These are phyloP conservation scores for Cephalopholis sonnerati DNA, from an alignment of 2,113 vertebrate species.

Conservation along the genomic window DNA sequence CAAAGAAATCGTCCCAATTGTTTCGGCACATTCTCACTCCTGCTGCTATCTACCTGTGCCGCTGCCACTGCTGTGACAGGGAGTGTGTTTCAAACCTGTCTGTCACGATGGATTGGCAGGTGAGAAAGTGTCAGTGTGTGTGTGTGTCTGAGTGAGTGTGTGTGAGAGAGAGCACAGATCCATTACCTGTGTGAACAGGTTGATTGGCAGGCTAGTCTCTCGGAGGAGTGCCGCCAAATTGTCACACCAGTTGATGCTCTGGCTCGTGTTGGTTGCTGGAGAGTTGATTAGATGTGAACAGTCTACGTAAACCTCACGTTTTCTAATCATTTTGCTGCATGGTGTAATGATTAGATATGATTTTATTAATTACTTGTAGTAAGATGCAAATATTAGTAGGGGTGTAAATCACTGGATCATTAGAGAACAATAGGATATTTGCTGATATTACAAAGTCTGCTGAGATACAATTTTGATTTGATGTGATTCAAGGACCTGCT, in stretches of 20 bases:
- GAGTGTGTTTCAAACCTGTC: constrained; percentile 49
- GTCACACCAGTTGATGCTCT: constrained; percentile 29
- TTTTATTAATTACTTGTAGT: too few relatives aligned
- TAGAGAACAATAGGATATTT: too few relatives aligned
- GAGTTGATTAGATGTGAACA: constrained; percentile 4
- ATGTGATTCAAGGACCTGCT: too few relatives aligned
- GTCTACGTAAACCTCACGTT: background rate
- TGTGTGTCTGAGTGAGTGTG: background rate
- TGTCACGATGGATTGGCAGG: constrained; percentile 66
- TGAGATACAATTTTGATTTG: too few relatives aligned
- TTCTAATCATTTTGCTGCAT: background rate
- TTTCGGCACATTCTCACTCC: constrained; percentile 28
- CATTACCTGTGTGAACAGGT: constrained; percentile 36
- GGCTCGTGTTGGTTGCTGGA: constrained; percentile 1
- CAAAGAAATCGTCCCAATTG: constrained; percentile 23
- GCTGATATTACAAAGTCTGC: too few relatives aligned
- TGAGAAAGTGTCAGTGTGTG: background rate
- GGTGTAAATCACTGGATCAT: too few relatives aligned
- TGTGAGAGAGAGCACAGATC: background rate
- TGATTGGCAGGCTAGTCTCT: constrained; percentile 63
- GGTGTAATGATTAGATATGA: background rate
- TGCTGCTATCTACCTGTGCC: constrained; percentile 10
- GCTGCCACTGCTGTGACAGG: constrained; percentile 44
- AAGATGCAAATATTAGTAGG: too few relatives aligned
- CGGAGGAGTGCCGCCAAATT: constrained; percentile 32